Evolutionary conservation across 2,797 vertebrate genomes (phyloP), one percentile per base, ranked within the genome.

Genomic region (Hippocampus kuda): DNA sequence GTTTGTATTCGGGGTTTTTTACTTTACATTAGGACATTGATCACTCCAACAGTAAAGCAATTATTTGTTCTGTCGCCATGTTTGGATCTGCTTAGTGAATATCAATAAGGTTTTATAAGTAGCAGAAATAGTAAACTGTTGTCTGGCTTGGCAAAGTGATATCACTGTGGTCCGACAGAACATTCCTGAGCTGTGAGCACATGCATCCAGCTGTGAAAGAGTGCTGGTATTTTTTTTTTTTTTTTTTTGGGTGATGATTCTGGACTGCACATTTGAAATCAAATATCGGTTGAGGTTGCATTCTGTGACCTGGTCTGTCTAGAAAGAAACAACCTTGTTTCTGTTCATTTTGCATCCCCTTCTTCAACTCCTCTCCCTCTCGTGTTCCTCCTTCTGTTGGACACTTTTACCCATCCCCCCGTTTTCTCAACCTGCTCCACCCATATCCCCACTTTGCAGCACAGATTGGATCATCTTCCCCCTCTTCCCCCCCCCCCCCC

Each of bases 121-220:
- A 65, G 44, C 15, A 65, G 63, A 27, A 65, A 65, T 18, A 65
- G 13, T 65, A 65, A 44, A 65, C 63, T 65, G 44, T 11, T n/a
- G 49, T 10, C 63, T 65, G 42, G 44, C 44, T 49, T 20, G 63
- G 63, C 24, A 27, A 65, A 65, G 63, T 65, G 44, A 65, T 65
- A 49, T 65, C 87, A 91, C 83, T 68, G 77, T 80, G 86, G 86
- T 75, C 79, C 41, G 79, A 86, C 79, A 68, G 65, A 81, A 80
- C 85, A 91, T 91, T 90, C 90, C 87, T 87, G 76, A 85, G 79
- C 75, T 77, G 81, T 90, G 88, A 91, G 83, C 83, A 79, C 80
- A 78, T 64, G 68, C 72, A 80, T 64, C 80, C 80, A 83, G 82
- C 82, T 79, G 80, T 79, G 71, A 61, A 46, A 30, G 30, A 79